Base-by-base conservation (phyloP, 2,797 vertebrate species). In the Crocodylus rhombifer region DNA sequence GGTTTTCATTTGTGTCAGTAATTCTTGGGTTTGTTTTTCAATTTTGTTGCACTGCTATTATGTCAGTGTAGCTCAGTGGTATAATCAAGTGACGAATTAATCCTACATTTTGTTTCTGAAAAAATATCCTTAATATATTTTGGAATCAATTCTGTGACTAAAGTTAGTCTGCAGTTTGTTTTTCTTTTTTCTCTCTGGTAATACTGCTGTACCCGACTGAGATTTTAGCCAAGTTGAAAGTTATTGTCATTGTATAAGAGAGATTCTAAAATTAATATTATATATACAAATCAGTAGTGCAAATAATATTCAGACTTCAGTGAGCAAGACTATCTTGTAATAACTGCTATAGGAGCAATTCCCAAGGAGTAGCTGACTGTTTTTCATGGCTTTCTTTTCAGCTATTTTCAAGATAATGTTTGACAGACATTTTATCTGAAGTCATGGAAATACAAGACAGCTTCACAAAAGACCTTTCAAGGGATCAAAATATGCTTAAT, bases 401-500 rank as follows among this genome's bases (percentile, higher is more conserved):
- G 75, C 16, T 92, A 33, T 86, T 94, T 86, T 61, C 90, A 87
- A 79, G 30, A 82, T 74, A 94, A 18, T 16, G 64, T 67, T 90
- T 89, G 73, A 88, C 77, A 96, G 82, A 62, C 7, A 77, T 89
- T 95, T 95, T 91, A 82, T 84, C 81, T 89, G 85, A 91, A 95
- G 55, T 62, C 57, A 90, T 56, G 76, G 25, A 90, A 86, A 91
- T 85, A 23, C 33, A 86, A 85, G 77, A 84, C 7, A 88, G 20
- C 63, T 57, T 89, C 76, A 77, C 26, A 88, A 94, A 95, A 80
- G 33, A 77, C 3, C 13, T 88, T 78, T 94, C 67, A 63, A 90
- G 21, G 23, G 85, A 92, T 89, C 58, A 94, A 95, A 96, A 91
- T 81, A 36, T 51, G n/a, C 61, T 94, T 95, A 90, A 91, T 83